Conservation (phyloP, 2,888 invertebrate genomes). For the Hipparchia sbordonii region DNA sequence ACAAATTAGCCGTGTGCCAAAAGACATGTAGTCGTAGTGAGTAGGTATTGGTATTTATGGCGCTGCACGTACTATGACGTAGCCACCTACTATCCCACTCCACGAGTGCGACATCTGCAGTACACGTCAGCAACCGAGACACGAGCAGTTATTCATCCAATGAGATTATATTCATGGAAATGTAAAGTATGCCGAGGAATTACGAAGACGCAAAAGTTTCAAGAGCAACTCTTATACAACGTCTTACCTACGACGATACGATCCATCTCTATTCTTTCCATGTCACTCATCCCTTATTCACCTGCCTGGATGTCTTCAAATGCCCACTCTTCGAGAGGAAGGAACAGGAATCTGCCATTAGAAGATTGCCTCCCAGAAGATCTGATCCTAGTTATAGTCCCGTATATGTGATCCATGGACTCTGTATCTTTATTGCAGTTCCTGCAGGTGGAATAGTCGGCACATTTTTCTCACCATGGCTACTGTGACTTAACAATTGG, state of each 20-base stretch:
- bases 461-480: too few relatives aligned
- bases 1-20: neutral
- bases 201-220: slow-evolving; percentile 32
- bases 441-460: too few relatives aligned
- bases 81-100: neutral
- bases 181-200: slow-evolving; percentile 10
- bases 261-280: neutral
- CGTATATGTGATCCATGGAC: too few relatives aligned
- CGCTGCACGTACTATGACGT: neutral
- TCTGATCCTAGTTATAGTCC: too few relatives aligned
- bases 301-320: neutral
- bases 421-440: too few relatives aligned
- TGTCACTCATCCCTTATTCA: neutral
- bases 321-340: neutral
- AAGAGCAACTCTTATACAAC: neutral
- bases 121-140: neutral
- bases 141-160: neutral
- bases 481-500: too few relatives aligned
- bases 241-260: neutral
- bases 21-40: neutral
- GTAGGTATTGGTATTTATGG: slow-evolving; percentile 1
- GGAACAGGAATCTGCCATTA: neutral
- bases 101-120: neutral
- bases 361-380: too few relatives aligned
- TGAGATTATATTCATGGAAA: slow-evolving; percentile 9